Base-by-base conservation (phyloP, 2,888 invertebrate genomes). In the Bombylius discolor region DNA sequence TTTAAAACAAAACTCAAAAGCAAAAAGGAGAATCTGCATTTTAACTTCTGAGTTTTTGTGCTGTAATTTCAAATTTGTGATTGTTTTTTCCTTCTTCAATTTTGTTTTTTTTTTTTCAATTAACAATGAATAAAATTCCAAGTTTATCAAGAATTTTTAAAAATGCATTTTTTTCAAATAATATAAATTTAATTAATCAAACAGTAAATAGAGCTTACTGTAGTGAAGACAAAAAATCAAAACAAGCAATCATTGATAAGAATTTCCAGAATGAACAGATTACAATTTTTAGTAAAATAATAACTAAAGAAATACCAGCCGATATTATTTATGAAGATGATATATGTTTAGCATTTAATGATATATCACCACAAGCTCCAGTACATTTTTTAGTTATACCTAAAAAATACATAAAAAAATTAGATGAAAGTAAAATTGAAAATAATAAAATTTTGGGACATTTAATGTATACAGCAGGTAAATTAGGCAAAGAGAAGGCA, bases 331-430 rank as follows among this genome's bases (percentile, higher is more conserved):
- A 83, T 69, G 89, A 91, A 69, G 90, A 91, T 74, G 85, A 89
- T 1, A 70, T 81, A 66, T 87, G 87, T 68, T 70, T 92, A 51
- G 91, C 89, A 2, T 89, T 92, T 71, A 83, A 86, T 64, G 91
- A 92, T 71, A 74, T 88, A 5, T 75, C 79, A 46, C 88, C 90
- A 1, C 89, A 89, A 69, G 91, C 90, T 1, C 91, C 91, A 0
- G 80, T 82, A 0, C 92, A 92, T 72, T 89, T 91, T 67, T 76
- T 92, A 7, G 87, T 92, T 6, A 87, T 92, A 61, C 91, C 91
- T 0, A 88, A 87, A 69, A 79, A 81, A 62, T 76, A 81, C 51
- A 86, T 92, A 60, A 72, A 82, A 0, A 79, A 79, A 66, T 68
- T 91, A 46, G 78, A 79, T 60, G 79, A 81, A 60, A 81, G 82